Conservation (phyloP, 2,888 invertebrate genomes). For the Pollenia labialis region DNA sequence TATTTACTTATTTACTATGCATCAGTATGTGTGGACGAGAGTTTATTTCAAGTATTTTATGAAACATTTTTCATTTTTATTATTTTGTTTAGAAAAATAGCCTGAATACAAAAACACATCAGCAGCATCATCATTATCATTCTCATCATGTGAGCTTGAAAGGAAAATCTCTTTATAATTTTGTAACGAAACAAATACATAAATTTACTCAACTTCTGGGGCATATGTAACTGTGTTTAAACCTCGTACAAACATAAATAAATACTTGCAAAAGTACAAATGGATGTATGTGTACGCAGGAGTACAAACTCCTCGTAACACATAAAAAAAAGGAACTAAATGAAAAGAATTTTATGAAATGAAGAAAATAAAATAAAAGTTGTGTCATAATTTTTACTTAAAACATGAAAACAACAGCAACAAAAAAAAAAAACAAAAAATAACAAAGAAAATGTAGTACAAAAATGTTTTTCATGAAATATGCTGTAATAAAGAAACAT, state of each 20-base stretch:
- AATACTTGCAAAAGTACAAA: not conserved
- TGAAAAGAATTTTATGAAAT: conserved; percentile 26
- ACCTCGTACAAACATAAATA: not conserved
- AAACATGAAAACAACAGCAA: conserved; percentile 41
- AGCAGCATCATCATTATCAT: not conserved
- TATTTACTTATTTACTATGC: not conserved
- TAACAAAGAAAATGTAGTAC: conserved; percentile 31
- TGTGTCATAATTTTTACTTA: conserved; percentile 70
- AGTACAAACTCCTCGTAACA: conserved; percentile 9
- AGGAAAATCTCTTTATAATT: conserved; percentile 61
- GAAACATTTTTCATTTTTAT: conserved; percentile 13
- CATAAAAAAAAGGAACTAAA: conserved; percentile 32
- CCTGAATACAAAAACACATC: conserved; percentile 36
- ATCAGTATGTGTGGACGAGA: not conserved
- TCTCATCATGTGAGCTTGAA: conserved; percentile 14
- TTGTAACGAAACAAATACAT: conserved; percentile 52
- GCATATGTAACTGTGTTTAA: not conserved
- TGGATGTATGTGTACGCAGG: not conserved
- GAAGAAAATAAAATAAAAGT: conserved; percentile 48
- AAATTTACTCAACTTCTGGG: conserved; percentile 7
- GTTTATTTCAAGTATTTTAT: conserved; percentile 42
- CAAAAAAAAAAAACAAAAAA: not conserved
- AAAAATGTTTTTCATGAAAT: conserved; percentile 49
- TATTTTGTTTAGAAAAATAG: conserved; percentile 55
- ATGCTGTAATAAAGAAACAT: conserved; percentile 45